These are phyloP conservation scores for Nomada fucata DNA, from an alignment of 2,888 invertebrate genomes.

Conservation along the genomic window DNA sequence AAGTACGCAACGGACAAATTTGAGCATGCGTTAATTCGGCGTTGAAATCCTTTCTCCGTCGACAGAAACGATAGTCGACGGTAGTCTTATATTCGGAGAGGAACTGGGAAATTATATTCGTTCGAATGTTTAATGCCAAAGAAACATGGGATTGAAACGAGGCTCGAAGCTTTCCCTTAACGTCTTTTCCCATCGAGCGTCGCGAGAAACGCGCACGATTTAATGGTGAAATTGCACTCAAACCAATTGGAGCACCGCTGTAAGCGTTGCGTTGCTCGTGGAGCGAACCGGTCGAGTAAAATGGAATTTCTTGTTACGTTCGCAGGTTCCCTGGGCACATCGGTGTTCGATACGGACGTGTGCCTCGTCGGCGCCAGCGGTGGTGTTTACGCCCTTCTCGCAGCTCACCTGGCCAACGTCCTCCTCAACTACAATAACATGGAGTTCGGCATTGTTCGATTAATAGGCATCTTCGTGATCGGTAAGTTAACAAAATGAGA, in stretches of 20 bases:
- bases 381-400: slow-evolving; percentile 97
- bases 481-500: slow-evolving; percentile 86
- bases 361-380: slow-evolving; percentile 98
- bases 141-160: no score
- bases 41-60: no score
- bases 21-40: no score
- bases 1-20: no score
- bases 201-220: not conserved
- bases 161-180: no score
- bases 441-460: slow-evolving; percentile 95
- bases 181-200: no score
- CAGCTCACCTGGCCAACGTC: slow-evolving; percentile 98
- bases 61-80: no score
- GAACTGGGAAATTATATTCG: no score
- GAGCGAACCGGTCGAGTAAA: not conserved
- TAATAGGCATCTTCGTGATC: slow-evolving; percentile 95
- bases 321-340: slow-evolving; percentile 90
- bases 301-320: slow-evolving; percentile 34
- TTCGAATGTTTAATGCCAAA: no score
- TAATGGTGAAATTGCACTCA: not conserved
- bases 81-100: no score
- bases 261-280: not conserved
- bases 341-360: slow-evolving; percentile 96
- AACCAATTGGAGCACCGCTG: not conserved
- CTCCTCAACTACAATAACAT: slow-evolving; percentile 97